Evolutionary conservation across 2,113 vertebrate species (phyloP).

Genomic region (Petaurus breviceps): DNA sequence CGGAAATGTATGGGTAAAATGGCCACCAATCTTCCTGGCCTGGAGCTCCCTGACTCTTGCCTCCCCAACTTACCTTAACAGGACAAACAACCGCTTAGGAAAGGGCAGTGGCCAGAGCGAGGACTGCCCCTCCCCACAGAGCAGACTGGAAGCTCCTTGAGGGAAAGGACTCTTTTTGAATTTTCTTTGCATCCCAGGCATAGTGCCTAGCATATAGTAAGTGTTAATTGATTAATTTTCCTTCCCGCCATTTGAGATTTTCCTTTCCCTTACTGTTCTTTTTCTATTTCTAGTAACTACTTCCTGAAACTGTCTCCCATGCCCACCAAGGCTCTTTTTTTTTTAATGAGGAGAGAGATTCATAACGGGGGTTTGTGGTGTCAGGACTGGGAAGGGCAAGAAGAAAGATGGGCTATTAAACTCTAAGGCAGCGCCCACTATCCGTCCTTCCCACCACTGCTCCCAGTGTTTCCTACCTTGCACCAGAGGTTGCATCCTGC

Average conservation of each 20-base stretch:
- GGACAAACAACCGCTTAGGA: background rate
- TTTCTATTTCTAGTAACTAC: too few species aligned
- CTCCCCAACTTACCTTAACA: background rate
- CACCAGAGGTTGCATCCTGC: background rate
- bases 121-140: background rate
- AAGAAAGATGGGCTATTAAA: too few species aligned
- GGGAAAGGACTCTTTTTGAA: background rate
- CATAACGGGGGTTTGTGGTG: background rate
- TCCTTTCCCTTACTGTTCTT: background rate
- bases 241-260: background rate
- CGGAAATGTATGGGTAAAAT: background rate
- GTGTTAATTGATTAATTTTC: background rate
- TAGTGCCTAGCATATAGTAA: background rate
- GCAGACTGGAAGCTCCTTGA: background rate
- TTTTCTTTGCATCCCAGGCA: background rate
- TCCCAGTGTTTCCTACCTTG: background rate
- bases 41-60: background rate
- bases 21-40: rapidly evolving
- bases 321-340: background rate
- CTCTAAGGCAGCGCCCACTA: too few species aligned
- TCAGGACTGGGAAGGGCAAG: too few species aligned
- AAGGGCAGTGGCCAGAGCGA: background rate
- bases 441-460: too few species aligned
- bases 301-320: background rate
- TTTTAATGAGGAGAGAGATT: background rate